Evolutionary conservation across 2,888 invertebrate species (phyloP), one percentile per base, ranked within the genome.

Genomic region (Nephrotoma appendiculata): DNA sequence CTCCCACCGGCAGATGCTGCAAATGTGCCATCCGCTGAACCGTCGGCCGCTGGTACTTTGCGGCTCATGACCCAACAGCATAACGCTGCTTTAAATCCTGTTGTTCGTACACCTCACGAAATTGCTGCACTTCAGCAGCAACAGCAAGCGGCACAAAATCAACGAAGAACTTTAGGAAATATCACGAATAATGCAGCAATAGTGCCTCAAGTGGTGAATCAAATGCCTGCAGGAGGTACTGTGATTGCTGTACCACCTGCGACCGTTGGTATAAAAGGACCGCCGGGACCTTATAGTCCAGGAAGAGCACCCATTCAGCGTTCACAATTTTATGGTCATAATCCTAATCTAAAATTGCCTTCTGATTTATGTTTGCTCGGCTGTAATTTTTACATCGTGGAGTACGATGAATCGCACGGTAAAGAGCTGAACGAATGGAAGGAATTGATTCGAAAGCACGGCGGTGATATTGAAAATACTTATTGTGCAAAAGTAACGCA

Each of bases 401-500:
- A 97, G 89, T 97, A 97, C 89, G 96, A 96, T 88, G 93, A 94
- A 88, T 94, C 94, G n/a, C 93, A 94, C 90, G 93, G 94, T 0
- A 90, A 92, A 11, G 94, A 95, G 88, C 92, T 94, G 19, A 92
- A 93, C 41, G 89, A 93, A 0, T 96, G 96, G 96, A 92, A 93
- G 88, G 94, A 95, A 91, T 94, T 95, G 0, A 96, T 98, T 86
- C 93, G 94, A 87, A 94, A 95, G 87, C 95, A 96, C 90, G 98
- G 98, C 7, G 98, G 98, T 4, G 97, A 98, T 90, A 94, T 98
- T 52, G 98, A 98, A 90, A 92, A 94, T 0, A 94, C 95, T 86
- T 98, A 98, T 92, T 95, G 96, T 89, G 94, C 95, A 11, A 93
- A 97, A 48, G 96, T 98, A 85, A 98, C 99, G 0, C 99, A 99